Evolutionary conservation across 2,888 invertebrate species (phyloP).

Genomic region (Polydrusus pterygomalis): DNA sequence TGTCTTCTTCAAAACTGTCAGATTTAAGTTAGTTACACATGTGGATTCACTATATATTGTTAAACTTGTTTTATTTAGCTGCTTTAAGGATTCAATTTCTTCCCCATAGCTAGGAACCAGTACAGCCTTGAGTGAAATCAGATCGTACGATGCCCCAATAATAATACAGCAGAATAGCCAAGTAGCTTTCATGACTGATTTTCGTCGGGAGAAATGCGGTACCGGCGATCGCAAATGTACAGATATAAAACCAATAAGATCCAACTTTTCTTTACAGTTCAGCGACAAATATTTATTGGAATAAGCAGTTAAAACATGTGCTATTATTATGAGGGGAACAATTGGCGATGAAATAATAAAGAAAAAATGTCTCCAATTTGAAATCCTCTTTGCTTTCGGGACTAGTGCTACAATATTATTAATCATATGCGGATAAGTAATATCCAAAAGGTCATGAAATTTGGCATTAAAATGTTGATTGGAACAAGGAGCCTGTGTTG

Average conservation of each 20-base stretch:
- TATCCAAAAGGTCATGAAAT: background rate
- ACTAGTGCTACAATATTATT: slow-evolving; percentile 39
- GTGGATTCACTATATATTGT: background rate
- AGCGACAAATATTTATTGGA: background rate
- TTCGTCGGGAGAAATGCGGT: background rate
- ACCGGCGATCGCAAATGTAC: slow-evolving; percentile 5
- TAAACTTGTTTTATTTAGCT: slow-evolving; percentile 7
- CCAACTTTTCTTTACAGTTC: background rate
- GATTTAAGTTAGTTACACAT: background rate
- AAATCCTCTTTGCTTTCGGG: slow-evolving; percentile 20
- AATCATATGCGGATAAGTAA: slow-evolving; percentile 28
- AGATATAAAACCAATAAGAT: slow-evolving; percentile 10
- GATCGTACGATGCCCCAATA: background rate
- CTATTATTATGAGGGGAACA: background rate
- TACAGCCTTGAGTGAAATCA: background rate
- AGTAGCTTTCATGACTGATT: slow-evolving; percentile 5
- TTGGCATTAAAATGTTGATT: background rate
- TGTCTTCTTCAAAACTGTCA: background rate
- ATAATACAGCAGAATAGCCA: slow-evolving; percentile 10
- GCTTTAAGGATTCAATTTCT: background rate
- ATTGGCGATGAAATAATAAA: background rate
- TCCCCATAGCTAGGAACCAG: slow-evolving; percentile 1
- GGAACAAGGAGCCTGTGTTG: background rate
- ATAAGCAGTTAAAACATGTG: background rate
- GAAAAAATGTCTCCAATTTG: background rate